Evolutionary conservation across 2,888 invertebrate species (phyloP).

Genomic region (Cosmia pyralina): DNA sequence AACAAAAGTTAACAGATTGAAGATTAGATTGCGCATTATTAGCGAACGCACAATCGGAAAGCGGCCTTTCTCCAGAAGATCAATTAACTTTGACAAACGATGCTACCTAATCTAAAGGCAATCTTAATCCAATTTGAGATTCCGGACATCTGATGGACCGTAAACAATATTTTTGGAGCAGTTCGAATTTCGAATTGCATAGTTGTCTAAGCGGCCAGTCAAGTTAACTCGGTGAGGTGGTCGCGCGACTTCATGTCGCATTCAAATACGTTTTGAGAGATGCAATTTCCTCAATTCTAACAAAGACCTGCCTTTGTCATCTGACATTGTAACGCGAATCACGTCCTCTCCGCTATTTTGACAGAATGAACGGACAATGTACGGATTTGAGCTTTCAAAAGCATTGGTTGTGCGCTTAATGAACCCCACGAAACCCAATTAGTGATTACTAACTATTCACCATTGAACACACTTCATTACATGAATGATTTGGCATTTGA

Average conservation of each 20-base stretch:
- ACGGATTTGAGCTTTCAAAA: slow-evolving; percentile 46
- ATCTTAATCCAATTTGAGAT: slow-evolving; percentile 64
- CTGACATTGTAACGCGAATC: slow-evolving; percentile 76
- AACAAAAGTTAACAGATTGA: slow-evolving; percentile 34
- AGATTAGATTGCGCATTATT: slow-evolving; percentile 40
- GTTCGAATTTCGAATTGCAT: slow-evolving; percentile 41
- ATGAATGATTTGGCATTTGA: slow-evolving; percentile 21
- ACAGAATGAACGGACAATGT: slow-evolving; percentile 66
- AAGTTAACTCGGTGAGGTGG: slow-evolving; percentile 72
- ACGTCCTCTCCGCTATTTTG: slow-evolving; percentile 75
- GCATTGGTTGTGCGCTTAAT: slow-evolving; percentile 43
- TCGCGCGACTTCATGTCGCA: slow-evolving; percentile 70
- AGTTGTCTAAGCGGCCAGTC: slow-evolving; percentile 41
- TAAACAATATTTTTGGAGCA: slow-evolving; percentile 48
- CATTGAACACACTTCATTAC: slow-evolving; percentile 37
- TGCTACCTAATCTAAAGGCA: slow-evolving; percentile 43
- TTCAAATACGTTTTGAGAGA: slow-evolving; percentile 79
- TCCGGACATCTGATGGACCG: slow-evolving; percentile 51
- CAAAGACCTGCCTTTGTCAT: slow-evolving; percentile 77
- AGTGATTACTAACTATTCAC: slow-evolving; percentile 47
- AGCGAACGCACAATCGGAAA: slow-evolving; percentile 42
- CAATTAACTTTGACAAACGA: slow-evolving; percentile 63
- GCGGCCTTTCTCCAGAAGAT: slow-evolving; percentile 57
- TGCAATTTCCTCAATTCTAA: slow-evolving; percentile 82
- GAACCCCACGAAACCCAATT: slow-evolving; percentile 45